Evolutionary conservation across 2,888 invertebrate genomes (phyloP).

Genomic region (Liodrosophila aerea): DNA sequence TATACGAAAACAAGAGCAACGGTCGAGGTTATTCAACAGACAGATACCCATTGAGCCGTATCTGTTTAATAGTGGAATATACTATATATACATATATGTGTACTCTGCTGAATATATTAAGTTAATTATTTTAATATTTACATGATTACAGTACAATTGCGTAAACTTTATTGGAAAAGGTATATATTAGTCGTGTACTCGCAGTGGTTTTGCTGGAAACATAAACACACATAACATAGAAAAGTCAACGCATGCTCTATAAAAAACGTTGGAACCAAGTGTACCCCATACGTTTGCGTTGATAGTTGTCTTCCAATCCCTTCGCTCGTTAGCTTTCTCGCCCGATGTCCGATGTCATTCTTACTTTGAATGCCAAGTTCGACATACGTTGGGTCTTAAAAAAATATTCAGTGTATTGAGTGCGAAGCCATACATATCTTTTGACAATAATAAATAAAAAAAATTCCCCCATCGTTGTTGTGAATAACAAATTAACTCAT

Average conservation of each 20-base stretch:
- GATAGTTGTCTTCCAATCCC: slow-evolving; percentile 27
- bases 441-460: slow-evolving; percentile 11
- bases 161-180: too few species aligned
- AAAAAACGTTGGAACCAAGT: slow-evolving; percentile 32
- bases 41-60: too few species aligned
- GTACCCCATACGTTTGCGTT: slow-evolving; percentile 10
- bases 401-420: slow-evolving; percentile 7
- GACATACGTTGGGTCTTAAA: slow-evolving; percentile 25
- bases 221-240: not conserved
- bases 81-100: too few species aligned
- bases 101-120: too few species aligned
- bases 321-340: slow-evolving; percentile 12
- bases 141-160: too few species aligned
- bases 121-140: too few species aligned
- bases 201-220: too few species aligned
- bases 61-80: too few species aligned
- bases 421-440: slow-evolving; percentile 43
- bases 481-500: slow-evolving; percentile 2
- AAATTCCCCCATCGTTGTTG: slow-evolving; percentile 1
- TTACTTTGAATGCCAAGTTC: slow-evolving; percentile 37
- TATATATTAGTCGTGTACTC: not conserved
- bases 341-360: slow-evolving; percentile 33
- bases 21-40: too few species aligned
- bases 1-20: too few species aligned
- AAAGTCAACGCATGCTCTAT: slow-evolving; percentile 47